Base-by-base conservation (phyloP, 1,140 invertebrate genomes). In the Drosophila cardini region DNA sequence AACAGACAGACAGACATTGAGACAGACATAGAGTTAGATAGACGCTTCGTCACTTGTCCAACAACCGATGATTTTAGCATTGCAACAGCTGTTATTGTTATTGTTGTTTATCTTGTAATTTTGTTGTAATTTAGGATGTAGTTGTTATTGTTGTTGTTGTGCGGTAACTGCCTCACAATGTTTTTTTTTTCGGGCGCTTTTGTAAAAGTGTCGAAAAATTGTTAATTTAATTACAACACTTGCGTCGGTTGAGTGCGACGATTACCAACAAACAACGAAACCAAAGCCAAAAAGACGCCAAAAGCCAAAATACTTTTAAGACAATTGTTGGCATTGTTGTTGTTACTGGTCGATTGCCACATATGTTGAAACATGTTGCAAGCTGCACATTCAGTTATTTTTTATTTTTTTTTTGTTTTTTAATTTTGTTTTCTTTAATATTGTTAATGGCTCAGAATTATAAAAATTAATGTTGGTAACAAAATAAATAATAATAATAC, bases 211-310 rank as follows among this genome's bases (percentile, higher is more conserved):
- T 80, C 72, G 60, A 84, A 86, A 87, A 87, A 87, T 87, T 48
- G 72, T 86, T 86, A 86, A 86, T 86, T 86, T 87, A 87, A 86
- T 86, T 86, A 86, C 83, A 86, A 86, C 83, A 86, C 76, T 87
- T 77, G 83, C 83, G 83, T 79, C 83, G 75, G 52, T 87, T 82
- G 82, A 86, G 83, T 82, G 82, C 75, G 83, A 86, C 83, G 83
- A 86, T 86, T 87, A 82, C 82, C 83, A 87, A 86, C 70, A 67
- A 60, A 26, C 21, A 26, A 26, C 21, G 21, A 26, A 26, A 64
- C 16, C 45, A 21, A 26, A 26, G 57, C 16, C 45, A 21, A 36
- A 36, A 38, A 86, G 72, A 58, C 45, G 65, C 77, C 71, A 78
- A 87, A 46, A 56, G 65, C 38, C 72, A 67, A 81, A 36, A 55